These are phyloP conservation scores for Fringilla coelebs DNA, from an alignment of 2,797 vertebrate genomes.

Conservation along the genomic window DNA sequence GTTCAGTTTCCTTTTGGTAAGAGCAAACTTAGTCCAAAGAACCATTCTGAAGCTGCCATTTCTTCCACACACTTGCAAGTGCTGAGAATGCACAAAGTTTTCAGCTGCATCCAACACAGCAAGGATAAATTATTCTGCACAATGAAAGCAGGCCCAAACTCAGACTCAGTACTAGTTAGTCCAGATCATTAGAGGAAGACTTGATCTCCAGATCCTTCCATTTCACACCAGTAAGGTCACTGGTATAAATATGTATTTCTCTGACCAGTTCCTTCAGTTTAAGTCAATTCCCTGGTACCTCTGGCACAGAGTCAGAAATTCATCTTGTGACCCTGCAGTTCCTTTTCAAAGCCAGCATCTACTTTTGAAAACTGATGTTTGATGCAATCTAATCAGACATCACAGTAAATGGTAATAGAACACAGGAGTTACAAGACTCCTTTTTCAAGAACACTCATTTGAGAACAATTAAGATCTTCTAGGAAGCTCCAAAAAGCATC, in stretches of 20 bases:
- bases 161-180: not conserved
- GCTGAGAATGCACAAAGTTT: slow-evolving; percentile 8
- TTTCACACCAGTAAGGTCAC: not conserved
- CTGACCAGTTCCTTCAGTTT: not conserved
- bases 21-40: not conserved
- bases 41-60: slow-evolving; percentile 39
- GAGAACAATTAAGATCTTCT: not conserved
- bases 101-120: not conserved
- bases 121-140: not conserved
- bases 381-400: not conserved
- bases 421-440: not conserved
- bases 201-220: not conserved
- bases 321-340: not conserved
- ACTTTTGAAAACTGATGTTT: not conserved
- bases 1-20: not conserved
- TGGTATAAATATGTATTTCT: not conserved
- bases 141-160: not conserved
- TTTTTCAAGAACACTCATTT: not conserved
- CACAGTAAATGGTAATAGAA: not conserved
- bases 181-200: not conserved
- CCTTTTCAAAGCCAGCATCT: not conserved
- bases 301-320: not conserved
- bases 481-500: not conserved
- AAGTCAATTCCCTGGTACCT: not conserved
- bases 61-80: slow-evolving; percentile 26